Base-by-base conservation (phyloP, 1,140 invertebrate genomes). In the Caerostris extrusa region DNA sequence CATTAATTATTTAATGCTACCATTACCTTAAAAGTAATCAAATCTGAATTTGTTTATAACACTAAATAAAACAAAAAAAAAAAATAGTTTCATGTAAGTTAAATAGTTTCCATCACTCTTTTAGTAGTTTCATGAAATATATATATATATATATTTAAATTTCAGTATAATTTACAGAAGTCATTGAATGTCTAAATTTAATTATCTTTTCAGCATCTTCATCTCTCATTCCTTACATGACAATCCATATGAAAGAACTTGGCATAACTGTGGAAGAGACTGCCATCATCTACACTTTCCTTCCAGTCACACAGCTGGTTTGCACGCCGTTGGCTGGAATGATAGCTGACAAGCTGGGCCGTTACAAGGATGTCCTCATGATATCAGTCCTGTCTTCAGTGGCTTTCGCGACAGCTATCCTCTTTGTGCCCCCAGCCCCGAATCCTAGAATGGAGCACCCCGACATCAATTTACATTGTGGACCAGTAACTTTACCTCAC, bases 221-320 rank as follows among this genome's bases (percentile, higher is more conserved):
- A 8, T 95, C 94, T 19, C 96, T 98, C 58, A 97, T 98, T 95
- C 98, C 98, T 3, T 98, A 98, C 96, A 96, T 98, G 95, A 98
- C 98, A 3, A 97, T 98, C 87, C 98, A 98, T 95, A 98, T 98
- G 98, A 97, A 97, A 94, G 97, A 98, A 95, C 95, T 98, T 85
- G 98, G 98, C 83, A 97, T 98, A 95, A 97, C 97, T 93, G 97
- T 98, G 7, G 97, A 98, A 95, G 98, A 98, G 96, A 98, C 98
- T 2, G 98, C 98, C n/a, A 97, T 98, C 94, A 98, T 98, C 97
- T 98, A 97, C 19, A 97, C 98, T 5, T 96, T 98, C 3, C 98
- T 97, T 82, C 98, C 98, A 1, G 97, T 98, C 83, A 96, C 98
- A 2, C 97, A 97, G 58, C 97, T 98, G 94, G 96, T 98, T 57